Evolutionary conservation across 2,113 vertebrate genomes (phyloP).

Genomic region (Butorides virescens): DNA sequence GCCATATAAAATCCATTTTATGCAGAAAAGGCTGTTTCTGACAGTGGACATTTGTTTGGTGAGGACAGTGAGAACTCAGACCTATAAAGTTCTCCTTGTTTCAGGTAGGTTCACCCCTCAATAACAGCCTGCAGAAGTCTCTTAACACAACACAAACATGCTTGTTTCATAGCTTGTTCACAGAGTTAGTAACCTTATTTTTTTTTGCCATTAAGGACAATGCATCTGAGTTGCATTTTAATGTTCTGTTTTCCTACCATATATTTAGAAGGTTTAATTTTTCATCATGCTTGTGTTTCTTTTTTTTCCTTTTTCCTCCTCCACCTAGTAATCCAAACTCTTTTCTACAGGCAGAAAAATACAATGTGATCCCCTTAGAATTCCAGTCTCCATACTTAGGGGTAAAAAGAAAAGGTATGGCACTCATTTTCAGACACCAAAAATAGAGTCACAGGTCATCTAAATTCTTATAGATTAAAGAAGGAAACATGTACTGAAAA

Average conservation of each 20-base stretch:
- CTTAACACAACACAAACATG: background rate
- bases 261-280: background rate
- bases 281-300: background rate
- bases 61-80: background rate
- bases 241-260: background rate
- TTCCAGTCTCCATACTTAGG: background rate
- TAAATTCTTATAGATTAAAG: background rate
- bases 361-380: background rate
- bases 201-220: background rate
- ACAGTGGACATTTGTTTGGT: background rate
- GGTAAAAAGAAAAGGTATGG: background rate
- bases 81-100: background rate
- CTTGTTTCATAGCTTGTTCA: background rate
- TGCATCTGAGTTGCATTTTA: background rate
- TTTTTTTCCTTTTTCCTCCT: accelerated
- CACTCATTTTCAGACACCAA: background rate
- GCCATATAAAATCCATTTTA: background rate
- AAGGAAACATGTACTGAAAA: background rate
- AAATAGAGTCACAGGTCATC: background rate
- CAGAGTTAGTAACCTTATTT: background rate
- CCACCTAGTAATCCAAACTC: background rate
- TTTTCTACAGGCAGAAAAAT: background rate
- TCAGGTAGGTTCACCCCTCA: background rate
- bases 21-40: background rate
- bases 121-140: background rate